A percentile compares a stretch with the other conserved stretches of the same genome.
These are phyloP conservation scores for Drosophila burlai DNA, from an alignment of 1,140 invertebrate species.

Conservation along the genomic window DNA sequence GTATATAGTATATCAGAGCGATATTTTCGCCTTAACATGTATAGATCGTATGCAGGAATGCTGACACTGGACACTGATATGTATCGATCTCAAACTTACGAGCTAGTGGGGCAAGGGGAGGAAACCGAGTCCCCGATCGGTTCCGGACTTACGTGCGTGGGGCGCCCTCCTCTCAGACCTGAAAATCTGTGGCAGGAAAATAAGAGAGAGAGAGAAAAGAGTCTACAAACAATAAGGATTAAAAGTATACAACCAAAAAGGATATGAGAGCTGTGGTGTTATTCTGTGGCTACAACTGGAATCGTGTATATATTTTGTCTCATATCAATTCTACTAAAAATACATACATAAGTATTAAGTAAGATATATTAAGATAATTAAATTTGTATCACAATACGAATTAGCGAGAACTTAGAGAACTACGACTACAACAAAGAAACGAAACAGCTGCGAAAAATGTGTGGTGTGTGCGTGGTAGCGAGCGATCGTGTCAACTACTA, in stretches of 20 bases:
- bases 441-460: constrained; percentile 52
- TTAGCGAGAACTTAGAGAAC: constrained; percentile 75
- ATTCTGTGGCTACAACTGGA: constrained; percentile 62
- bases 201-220: neutral
- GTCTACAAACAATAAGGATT: constrained; percentile 28
- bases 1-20: constrained; percentile 47
- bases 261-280: constrained; percentile 51
- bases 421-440: constrained; percentile 76
- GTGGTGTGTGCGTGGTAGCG: constrained; percentile 58
- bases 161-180: constrained; percentile 1
- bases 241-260: constrained; percentile 21
- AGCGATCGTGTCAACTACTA: constrained; percentile 58
- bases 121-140: constrained; percentile 27
- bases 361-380: constrained; percentile 66
- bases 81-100: constrained; percentile 74
- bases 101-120: constrained; percentile 33
- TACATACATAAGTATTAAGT: constrained; percentile 74
- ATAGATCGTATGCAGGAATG: constrained; percentile 67
- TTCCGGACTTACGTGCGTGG: constrained; percentile 55
- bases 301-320: constrained; percentile 79
- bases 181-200: constrained; percentile 12
- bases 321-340: constrained; percentile 79
- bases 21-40: constrained; percentile 34
- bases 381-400: constrained; percentile 79
- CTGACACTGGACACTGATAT: constrained; percentile 74